Conservation (phyloP, 2,888 invertebrate species). For the Drosophila kuntzei region DNA sequence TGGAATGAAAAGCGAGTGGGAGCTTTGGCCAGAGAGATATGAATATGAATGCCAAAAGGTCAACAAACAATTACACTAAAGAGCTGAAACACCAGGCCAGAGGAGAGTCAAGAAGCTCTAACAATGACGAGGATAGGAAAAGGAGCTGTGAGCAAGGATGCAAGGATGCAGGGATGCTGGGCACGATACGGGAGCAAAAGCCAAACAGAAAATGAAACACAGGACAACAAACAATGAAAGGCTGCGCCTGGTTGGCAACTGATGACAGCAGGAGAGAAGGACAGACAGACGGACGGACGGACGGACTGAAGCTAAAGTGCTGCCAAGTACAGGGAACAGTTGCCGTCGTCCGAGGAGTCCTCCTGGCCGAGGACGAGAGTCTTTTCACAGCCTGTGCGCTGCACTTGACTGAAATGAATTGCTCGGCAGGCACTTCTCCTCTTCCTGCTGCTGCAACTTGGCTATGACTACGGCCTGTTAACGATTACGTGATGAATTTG, state of each 20-base stretch:
- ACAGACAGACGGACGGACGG: constrained; percentile 8
- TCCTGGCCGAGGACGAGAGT: constrained; percentile 32
- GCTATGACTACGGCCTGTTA: constrained; percentile 58
- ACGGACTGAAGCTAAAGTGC: constrained; percentile 38
- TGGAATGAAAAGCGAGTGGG: constrained; percentile 9
- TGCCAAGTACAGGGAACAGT: constrained; percentile 47
- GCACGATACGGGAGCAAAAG: constrained; percentile 39
- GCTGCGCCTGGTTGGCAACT: constrained; percentile 61
- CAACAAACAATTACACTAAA: constrained; percentile 62
- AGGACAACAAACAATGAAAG: constrained; percentile 59
- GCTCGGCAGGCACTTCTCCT: constrained; percentile 20
- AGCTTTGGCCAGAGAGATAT: constrained; percentile 29
- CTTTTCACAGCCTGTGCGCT: constrained; percentile 60
- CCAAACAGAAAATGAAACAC: constrained; percentile 50
- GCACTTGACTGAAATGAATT: constrained; percentile 77
- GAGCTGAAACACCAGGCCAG: constrained; percentile 29
- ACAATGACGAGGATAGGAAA: constrained; percentile 5
- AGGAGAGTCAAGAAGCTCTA: constrained; percentile 22
- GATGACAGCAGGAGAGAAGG: constrained; percentile 51
- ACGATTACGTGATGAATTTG: constrained; percentile 77
- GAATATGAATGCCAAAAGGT: constrained; percentile 65
- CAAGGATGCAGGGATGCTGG: constrained; percentile 15
- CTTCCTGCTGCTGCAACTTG: constrained; percentile 11
- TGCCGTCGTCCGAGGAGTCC: constrained; percentile 4
- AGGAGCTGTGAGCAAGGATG: constrained; percentile 1